Conservation (phyloP, 2,888 invertebrate genomes). For the Deilephila elpenor region DNA sequence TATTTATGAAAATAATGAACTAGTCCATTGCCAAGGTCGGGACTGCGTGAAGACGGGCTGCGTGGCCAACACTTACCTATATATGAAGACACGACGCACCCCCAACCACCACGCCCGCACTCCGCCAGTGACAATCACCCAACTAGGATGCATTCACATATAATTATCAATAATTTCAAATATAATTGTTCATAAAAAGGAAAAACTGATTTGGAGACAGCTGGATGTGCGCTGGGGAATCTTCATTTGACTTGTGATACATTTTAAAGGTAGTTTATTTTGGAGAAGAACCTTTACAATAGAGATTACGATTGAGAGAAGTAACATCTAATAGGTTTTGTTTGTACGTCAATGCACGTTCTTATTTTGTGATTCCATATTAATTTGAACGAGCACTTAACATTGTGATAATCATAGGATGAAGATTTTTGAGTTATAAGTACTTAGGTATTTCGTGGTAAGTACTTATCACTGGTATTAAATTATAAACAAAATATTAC, state of each 20-base stretch:
- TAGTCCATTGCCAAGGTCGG: slow-evolving; percentile 80
- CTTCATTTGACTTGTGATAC: too few species aligned
- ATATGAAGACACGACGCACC: slow-evolving; percentile 77
- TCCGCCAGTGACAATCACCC: slow-evolving; percentile 42
- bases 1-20: slow-evolving; percentile 47
- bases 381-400: too few species aligned
- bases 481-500: not conserved
- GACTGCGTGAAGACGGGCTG: slow-evolving; percentile 67
- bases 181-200: slow-evolving; percentile 7
- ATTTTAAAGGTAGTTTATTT: too few species aligned
- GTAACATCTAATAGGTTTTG: too few species aligned
- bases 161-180: slow-evolving; percentile 1
- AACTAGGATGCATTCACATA: slow-evolving; percentile 38
- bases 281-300: too few species aligned
- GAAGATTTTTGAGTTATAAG: too few species aligned
- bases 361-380: too few species aligned
- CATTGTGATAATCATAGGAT: too few species aligned
- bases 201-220: not conserved
- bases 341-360: too few species aligned
- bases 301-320: too few species aligned
- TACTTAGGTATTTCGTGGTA: too few species aligned
- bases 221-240: not conserved
- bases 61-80: slow-evolving; percentile 71
- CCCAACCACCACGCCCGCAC: slow-evolving; percentile 48
- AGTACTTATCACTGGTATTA: not conserved